A percentile compares a stretch with the other conserved stretches of the same genome.
phyloP scores from a whole-genome alignment of 23 tunicate species.

The Styela plicata region DNA sequence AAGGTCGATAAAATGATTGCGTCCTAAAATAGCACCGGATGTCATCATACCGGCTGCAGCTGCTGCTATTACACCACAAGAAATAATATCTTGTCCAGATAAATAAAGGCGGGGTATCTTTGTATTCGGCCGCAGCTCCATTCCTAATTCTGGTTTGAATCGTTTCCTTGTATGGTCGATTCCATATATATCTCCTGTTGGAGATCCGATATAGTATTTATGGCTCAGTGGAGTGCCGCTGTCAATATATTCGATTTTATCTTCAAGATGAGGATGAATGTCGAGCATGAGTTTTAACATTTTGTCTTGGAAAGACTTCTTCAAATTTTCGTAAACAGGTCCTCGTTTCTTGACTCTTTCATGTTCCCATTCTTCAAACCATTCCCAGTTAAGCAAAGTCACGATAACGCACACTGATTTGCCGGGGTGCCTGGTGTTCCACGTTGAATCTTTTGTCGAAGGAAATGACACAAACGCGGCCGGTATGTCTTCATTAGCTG shows the following conservation, averaged over 20 bases:
- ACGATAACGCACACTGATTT: conserved; percentile 72
- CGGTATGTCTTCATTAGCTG: conserved; percentile 45
- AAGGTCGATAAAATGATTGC: conserved; percentile 9
- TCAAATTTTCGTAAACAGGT: conserved; percentile 43
- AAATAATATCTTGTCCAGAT: conserved; percentile 58
- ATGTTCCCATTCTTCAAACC: conserved; percentile 84
- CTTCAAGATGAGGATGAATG: conserved; percentile 54
- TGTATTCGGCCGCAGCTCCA: conserved; percentile 56
- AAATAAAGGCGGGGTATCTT: conserved; percentile 55
- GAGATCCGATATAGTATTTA: conserved; percentile 50
- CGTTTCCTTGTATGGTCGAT: conserved; percentile 58
- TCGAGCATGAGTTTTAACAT: conserved; percentile 58
- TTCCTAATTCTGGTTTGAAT: conserved; percentile 44
- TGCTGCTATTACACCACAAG: conserved; percentile 65
- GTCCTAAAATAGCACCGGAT: conserved; percentile 39
- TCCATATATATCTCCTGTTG: conserved; percentile 89
- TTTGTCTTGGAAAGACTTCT: conserved; percentile 52
- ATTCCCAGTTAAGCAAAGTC: conserved; percentile 50
- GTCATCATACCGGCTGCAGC: conserved; percentile 61
- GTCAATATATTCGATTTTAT: conserved; percentile 56
- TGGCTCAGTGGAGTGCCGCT: conserved; percentile 82
- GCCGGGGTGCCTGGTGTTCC: conserved; percentile 60
- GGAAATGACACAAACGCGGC: conserved; percentile 80
- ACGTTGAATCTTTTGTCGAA: conserved; percentile 77
- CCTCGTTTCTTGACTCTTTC: conserved; percentile 35